Evolutionary conservation across 1,140 invertebrate genomes (phyloP).

Genomic region (Chlorops oryzae): DNA sequence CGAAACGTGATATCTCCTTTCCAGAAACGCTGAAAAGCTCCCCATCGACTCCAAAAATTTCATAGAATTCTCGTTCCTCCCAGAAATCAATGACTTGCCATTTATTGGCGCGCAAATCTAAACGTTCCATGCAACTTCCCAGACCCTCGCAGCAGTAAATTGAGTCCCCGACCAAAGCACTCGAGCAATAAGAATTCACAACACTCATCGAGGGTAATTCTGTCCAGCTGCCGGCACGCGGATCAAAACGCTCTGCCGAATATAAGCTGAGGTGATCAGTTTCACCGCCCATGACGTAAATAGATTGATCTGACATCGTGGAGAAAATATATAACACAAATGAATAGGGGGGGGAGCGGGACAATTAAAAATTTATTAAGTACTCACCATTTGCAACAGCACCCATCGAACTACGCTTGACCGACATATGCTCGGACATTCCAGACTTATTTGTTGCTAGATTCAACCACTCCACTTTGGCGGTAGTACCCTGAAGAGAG

Average conservation of each 20-base stretch:
- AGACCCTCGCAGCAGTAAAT: constrained; percentile 20
- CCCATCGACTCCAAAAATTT: constrained; percentile 16
- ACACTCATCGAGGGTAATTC: constrained; percentile 11
- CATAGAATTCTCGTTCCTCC: constrained; percentile 19
- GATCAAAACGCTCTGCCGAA: constrained; percentile 16
- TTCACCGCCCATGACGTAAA: constrained; percentile 21
- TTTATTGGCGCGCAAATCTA: constrained; percentile 14
- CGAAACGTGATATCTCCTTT: constrained; percentile 11
- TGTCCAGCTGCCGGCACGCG: constrained; percentile 11
- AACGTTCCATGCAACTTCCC: constrained; percentile 18
- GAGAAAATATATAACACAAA: background rate
- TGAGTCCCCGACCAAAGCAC: constrained; percentile 10
- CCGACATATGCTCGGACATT: constrained; percentile 13
- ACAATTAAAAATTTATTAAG: background rate
- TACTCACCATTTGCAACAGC: constrained; percentile 13
- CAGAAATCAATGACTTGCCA: constrained; percentile 19
- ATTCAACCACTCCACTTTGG: constrained; percentile 16
- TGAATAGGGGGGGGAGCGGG: background rate
- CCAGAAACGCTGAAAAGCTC: constrained; percentile 15
- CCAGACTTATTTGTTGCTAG: constrained; percentile 11
- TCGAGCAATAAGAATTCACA: constrained; percentile 18
- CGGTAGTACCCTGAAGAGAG: constrained; percentile 6
- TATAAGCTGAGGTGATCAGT: constrained; percentile 11
- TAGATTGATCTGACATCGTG: constrained; percentile 7
- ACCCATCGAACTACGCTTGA: constrained; percentile 15